Conservation (phyloP, 2,888 invertebrate genomes). For the Epinotia demarniana region DNA sequence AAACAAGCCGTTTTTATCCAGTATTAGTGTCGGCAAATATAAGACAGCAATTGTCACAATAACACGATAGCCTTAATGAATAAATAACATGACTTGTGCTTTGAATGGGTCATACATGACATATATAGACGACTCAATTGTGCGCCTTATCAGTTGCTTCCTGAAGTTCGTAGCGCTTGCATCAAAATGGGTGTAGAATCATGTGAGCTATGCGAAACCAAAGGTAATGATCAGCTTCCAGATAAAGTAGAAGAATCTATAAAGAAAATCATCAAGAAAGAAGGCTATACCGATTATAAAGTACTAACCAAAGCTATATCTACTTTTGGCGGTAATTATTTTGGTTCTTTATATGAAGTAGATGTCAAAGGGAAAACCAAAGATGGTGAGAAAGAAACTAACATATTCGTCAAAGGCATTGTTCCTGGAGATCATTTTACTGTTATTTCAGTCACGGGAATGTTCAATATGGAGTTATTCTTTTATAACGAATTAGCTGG, state of each 20-base stretch:
- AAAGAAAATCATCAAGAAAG: neutral
- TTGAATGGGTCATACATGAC: neutral
- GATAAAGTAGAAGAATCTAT: constrained; percentile 12
- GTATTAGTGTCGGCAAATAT: neutral
- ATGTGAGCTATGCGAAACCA: neutral
- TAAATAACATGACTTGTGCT: neutral
- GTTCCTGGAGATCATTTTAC: neutral
- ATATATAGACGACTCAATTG: neutral
- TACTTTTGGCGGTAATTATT: constrained; percentile 25
- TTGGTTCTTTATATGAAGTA: constrained; percentile 26
- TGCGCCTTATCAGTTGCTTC: neutral
- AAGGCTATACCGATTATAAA: constrained; percentile 8
- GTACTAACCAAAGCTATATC: constrained; percentile 7
- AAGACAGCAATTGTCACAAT: neutral
- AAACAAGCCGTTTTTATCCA: neutral
- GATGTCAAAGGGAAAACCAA: constrained; percentile 23
- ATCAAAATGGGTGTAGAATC: constrained; percentile 9
- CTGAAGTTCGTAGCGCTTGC: neutral
- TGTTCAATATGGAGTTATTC: constrained; percentile 25
- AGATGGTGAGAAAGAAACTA: constrained; percentile 24
- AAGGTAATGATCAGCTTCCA: neutral
- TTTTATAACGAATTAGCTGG: constrained; percentile 55
- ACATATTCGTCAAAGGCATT: constrained; percentile 29
- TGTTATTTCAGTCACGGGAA: neutral
- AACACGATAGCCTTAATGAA: neutral